Evolutionary conservation across 2,888 invertebrate genomes (phyloP), one percentile per base, ranked within the genome.

Genomic region (Caenorhabditis angaria): DNA sequence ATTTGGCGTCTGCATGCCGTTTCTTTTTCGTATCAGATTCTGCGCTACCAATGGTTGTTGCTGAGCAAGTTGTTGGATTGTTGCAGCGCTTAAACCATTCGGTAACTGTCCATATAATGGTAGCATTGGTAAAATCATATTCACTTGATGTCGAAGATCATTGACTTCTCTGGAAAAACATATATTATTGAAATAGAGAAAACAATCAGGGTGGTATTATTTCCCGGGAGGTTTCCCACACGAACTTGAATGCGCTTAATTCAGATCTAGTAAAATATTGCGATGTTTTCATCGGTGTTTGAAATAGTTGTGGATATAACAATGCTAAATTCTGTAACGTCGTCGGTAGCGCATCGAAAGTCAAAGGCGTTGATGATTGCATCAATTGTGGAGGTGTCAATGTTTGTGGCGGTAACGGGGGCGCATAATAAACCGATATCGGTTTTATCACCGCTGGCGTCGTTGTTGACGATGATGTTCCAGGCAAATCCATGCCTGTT

Each of bases 111-210:
- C 51, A 41, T 72, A 67, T 25, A 72, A 32, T 2, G 67, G 70
- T 51, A 72, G 57, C 65, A 72, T 65, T 24, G 74, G 74, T 56
- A 74, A 50, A 58, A 74, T 64, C 57, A 74, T 25, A 28, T 65
- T 69, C 22, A 74, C 60, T 62, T 58, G 55, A 25, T 35, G 59
- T 54, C 64, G 62, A 32, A 74, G 66, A 61, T 74, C 74, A n/a
- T 62, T 58, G 0, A 74, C 74, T 65, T 74, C 74, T 28, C 74
- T 74, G 74, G 61, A 74, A 73, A 50, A 32, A 41, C 56, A 59
- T 14, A 47, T 24, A 8, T 8, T 5, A 48, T 48, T 48, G n/a
- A 48, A 48, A 10, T 4, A 54, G 32, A n/a, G 12, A 25, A 10
- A 3, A 10, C 20, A 24, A 25, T 22, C 14, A 20, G 25, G 5